Conservation (phyloP, 2,888 invertebrate species). For the Tetramorium bicarinatum region DNA sequence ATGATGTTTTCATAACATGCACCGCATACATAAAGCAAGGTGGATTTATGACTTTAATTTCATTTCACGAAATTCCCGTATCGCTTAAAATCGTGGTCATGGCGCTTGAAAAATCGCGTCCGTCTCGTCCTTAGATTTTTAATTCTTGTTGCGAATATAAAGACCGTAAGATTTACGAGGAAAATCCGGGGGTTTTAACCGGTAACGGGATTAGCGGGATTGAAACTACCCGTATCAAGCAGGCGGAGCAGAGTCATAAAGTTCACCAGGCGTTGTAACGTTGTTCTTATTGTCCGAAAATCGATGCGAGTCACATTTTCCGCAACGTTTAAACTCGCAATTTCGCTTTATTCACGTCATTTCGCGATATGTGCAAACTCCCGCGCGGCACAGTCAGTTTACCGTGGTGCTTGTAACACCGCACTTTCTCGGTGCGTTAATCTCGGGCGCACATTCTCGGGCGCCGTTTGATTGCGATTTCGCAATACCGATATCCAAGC, state of each 20-base stretch:
- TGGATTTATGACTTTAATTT: conserved; percentile 29
- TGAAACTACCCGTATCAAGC: conserved; percentile 26
- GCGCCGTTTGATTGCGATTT: conserved; percentile 40
- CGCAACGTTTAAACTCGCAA: background rate
- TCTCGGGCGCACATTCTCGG: conserved; percentile 23
- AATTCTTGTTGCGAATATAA: conserved; percentile 4
- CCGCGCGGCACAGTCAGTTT: background rate
- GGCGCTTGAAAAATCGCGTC: background rate
- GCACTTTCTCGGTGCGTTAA: conserved; percentile 42
- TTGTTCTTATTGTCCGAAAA: conserved; percentile 33
- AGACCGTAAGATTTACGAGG: conserved; percentile 31
- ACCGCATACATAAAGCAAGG: background rate
- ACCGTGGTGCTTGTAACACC: conserved; percentile 6
- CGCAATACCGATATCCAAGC: conserved; percentile 21
- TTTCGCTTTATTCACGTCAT: conserved; percentile 37
- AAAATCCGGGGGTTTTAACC: conserved; percentile 14
- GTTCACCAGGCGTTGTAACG: background rate
- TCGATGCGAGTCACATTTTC: conserved; percentile 31
- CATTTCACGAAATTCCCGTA: background rate
- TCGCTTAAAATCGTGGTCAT: background rate
- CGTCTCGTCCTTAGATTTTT: background rate
- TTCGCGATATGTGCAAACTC: conserved; percentile 24
- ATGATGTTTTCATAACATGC: background rate
- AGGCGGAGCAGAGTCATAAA: conserved; percentile 9
- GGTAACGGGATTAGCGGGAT: conserved; percentile 36